Evolutionary conservation across 2,113 vertebrate genomes (phyloP).

Genomic region (Rhinolophus sinicus): DNA sequence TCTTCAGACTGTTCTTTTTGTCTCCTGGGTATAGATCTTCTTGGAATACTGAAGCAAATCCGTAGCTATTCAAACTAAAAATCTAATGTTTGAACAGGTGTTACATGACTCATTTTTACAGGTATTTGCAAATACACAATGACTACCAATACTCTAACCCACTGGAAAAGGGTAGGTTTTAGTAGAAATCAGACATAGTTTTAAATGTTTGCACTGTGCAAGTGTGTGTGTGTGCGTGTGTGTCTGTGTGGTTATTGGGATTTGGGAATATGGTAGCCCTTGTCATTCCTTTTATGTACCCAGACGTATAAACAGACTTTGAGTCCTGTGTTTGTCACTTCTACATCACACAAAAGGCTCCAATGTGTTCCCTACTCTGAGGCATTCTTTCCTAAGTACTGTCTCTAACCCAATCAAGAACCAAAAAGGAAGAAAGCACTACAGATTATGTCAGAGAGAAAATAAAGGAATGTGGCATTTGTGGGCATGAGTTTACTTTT

Average conservation of each 20-base stretch:
- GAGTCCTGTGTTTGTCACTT: not conserved
- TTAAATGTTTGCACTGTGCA: not conserved
- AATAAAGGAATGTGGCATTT: not conserved
- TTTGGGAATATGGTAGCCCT: fast-evolving
- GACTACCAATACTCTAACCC: not conserved
- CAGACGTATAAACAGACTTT: not conserved
- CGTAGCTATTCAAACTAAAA: not conserved
- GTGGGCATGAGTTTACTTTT: not conserved
- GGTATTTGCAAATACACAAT: not conserved
- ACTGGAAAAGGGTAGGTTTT: not conserved
- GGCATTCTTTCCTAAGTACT: not conserved
- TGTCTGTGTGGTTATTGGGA: not conserved
- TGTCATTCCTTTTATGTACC: not conserved
- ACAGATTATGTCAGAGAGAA: not conserved
- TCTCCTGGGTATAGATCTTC: not conserved
- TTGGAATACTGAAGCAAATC: not conserved
- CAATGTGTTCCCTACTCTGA: not conserved
- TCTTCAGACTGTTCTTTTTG: not conserved
- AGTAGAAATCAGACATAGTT: not conserved
- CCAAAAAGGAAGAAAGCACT: not conserved
- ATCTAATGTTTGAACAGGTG: not conserved
- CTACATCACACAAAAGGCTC: not conserved
- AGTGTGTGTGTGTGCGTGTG: not conserved
- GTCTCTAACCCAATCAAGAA: not conserved
- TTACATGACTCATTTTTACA: not conserved